These are phyloP conservation scores for Glossophaga mutica DNA, from an alignment of 2,797 vertebrate genomes.

Conservation along the genomic window DNA sequence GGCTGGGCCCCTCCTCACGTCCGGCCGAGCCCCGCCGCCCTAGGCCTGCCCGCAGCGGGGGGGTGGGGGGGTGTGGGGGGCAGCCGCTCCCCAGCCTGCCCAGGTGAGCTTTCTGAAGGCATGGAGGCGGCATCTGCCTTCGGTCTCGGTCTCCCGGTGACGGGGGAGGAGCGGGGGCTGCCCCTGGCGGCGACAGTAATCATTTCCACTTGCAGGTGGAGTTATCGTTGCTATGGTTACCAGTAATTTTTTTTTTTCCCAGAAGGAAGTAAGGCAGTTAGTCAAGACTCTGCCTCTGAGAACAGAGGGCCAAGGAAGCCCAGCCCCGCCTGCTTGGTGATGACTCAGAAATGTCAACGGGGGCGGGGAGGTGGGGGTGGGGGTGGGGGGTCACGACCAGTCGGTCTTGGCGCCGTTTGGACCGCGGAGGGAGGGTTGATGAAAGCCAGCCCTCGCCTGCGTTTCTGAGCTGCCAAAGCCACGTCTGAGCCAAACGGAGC, in stretches of 20 bases:
- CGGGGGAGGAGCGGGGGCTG: constrained; percentile 58
- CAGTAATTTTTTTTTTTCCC: constrained; percentile 47
- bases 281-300: constrained; percentile 46
- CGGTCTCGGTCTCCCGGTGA: constrained; percentile 65
- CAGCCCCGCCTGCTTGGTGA: constrained; percentile 14
- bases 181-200: constrained; percentile 62
- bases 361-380: background rate
- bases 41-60: background rate
- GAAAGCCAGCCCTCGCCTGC: constrained; percentile 48
- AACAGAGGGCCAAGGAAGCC: constrained; percentile 53
- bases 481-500: background rate
- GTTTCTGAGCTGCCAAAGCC: constrained; percentile 1
- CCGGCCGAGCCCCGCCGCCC: no score
- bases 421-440: background rate
- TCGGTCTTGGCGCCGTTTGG: constrained; percentile 44
- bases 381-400: constrained; percentile 38
- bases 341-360: constrained; percentile 44
- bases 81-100: constrained; percentile 58
- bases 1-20: no score
- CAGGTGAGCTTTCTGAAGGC: constrained; percentile 66
- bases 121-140: constrained; percentile 53
- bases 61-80: no score
- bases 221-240: constrained; percentile 73
- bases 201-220: constrained; percentile 67
- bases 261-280: constrained; percentile 50